Percentiles rank a stretch among this genome's conserved stretches.
Conservation (phyloP, 2,888 invertebrate species). For the Tipula confusa region DNA sequence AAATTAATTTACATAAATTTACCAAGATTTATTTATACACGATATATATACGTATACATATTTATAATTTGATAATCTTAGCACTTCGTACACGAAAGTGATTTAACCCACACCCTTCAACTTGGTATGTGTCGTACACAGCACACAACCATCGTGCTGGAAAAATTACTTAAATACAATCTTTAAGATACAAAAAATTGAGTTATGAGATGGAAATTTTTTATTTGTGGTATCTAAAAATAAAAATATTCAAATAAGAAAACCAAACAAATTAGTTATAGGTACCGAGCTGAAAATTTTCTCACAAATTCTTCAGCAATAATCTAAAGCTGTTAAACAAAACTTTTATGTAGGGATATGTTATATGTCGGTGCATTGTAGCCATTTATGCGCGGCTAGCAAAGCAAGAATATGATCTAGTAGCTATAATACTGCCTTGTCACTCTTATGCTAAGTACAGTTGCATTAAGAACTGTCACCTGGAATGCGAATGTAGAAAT, state of each 20-base stretch:
- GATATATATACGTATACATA: background rate
- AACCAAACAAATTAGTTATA: too few species aligned
- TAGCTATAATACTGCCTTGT: too few species aligned
- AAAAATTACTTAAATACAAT: background rate
- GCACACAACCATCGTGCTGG: background rate
- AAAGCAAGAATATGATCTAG: too few species aligned
- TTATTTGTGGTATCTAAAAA: background rate
- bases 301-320: too few species aligned
- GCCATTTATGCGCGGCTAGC: too few species aligned
- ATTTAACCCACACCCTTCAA: background rate
- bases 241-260: background rate
- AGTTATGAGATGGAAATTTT: background rate
- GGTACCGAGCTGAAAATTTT: too few species aligned
- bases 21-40: background rate
- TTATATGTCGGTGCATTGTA: too few species aligned
- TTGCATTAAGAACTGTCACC: too few species aligned
- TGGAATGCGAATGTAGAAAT: too few species aligned
- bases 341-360: too few species aligned
- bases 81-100: background rate
- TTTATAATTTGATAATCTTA: background rate
- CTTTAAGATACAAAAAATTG: background rate
- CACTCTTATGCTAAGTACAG: too few species aligned
- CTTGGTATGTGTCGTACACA: background rate
- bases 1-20: conserved; percentile 9
- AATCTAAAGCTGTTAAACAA: too few species aligned